Conservation (phyloP, 2,888 invertebrate genomes). For the Apodemia zela region DNA sequence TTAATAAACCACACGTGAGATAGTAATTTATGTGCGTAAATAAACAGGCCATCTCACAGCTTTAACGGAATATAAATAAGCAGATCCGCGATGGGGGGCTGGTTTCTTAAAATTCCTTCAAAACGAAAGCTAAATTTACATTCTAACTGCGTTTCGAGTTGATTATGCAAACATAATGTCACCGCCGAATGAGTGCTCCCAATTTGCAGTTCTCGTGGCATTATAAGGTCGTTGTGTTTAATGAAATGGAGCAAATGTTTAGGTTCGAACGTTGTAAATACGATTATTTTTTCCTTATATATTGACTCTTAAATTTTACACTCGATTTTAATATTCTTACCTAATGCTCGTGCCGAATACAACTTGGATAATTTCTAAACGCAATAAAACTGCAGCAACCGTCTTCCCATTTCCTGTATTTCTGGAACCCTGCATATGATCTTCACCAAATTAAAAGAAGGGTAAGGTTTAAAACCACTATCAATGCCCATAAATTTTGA, state of each 20-base stretch:
- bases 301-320: neutral
- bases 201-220: conserved; percentile 57
- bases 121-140: conserved; percentile 56
- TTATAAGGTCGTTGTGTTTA: conserved; percentile 44
- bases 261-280: conserved; percentile 14
- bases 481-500: too few relatives aligned
- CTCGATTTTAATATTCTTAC: neutral
- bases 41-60: neutral
- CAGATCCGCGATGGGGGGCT: conserved; percentile 29
- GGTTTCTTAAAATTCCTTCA: conserved; percentile 48
- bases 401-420: too few relatives aligned
- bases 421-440: too few relatives aligned
- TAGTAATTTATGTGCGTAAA: neutral
- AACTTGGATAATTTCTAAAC: too few relatives aligned
- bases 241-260: conserved; percentile 42
- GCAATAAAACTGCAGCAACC: too few relatives aligned
- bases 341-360: conserved; percentile 17
- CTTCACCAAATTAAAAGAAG: too few relatives aligned
- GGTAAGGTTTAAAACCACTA: too few relatives aligned
- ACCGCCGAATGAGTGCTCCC: conserved; percentile 45
- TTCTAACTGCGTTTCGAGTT: conserved; percentile 53
- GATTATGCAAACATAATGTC: conserved; percentile 65
- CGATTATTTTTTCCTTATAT: neutral
- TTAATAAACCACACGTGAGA: neutral
- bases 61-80: conserved; percentile 17